These are phyloP conservation scores for Diarsia rubi DNA, from an alignment of 2,888 invertebrate genomes.

Conservation along the genomic window DNA sequence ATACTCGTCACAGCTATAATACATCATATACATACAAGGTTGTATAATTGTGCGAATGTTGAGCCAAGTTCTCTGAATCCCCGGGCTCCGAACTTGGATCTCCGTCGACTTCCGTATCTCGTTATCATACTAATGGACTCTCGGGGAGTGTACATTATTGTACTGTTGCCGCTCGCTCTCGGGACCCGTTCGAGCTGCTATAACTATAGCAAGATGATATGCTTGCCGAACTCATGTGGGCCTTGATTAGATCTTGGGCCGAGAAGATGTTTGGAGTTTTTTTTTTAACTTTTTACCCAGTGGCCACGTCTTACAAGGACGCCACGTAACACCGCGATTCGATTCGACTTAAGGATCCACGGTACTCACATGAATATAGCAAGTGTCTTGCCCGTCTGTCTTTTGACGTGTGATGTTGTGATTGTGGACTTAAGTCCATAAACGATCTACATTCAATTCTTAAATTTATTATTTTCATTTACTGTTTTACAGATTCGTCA, in stretches of 20 bases:
- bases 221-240: conserved; percentile 13
- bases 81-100: conserved; percentile 66
- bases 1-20: conserved; percentile 40
- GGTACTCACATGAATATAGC: neutral
- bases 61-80: conserved; percentile 60
- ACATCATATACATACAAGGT: conserved; percentile 43
- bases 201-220: conserved; percentile 39
- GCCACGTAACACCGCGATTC: neutral
- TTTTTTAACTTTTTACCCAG: neutral
- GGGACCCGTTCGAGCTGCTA: conserved; percentile 61
- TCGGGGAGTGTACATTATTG: conserved; percentile 74
- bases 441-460: neutral
- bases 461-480: neutral
- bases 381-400: neutral
- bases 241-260: conserved; percentile 32
- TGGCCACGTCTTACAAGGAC: neutral
- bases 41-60: conserved; percentile 65
- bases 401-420: neutral
- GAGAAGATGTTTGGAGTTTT: neutral
- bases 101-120: conserved; percentile 70
- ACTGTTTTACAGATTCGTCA: neutral
- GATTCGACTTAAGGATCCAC: neutral
- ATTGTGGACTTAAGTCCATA: neutral
- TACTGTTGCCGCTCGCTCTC: conserved; percentile 68
- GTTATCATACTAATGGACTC: conserved; percentile 83